phyloP scores from a whole-genome alignment of 2,113 vertebrate genomes.

The Potamarius usumacintae region DNA sequence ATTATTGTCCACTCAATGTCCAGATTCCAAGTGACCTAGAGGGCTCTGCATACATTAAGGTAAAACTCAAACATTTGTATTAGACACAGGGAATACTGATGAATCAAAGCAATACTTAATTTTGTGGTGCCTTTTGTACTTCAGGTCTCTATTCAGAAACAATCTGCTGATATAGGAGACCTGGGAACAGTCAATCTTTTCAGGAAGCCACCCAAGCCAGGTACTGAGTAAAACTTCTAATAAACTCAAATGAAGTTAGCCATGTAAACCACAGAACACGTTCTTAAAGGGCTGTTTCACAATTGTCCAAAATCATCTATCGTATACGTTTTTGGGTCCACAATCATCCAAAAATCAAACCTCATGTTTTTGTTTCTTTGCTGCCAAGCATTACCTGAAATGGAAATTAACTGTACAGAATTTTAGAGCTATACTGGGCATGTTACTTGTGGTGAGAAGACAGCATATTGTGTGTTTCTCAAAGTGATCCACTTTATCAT shows the following conservation, averaged over 20 bases:
- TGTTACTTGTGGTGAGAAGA: no score
- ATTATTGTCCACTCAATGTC: constrained; percentile 94
- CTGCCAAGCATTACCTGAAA: no score
- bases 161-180: constrained; percentile 94
- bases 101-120: neutral
- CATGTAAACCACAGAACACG: neutral
- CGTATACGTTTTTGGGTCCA: no score
- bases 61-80: constrained; percentile 49
- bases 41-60: constrained; percentile 96
- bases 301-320: no score
- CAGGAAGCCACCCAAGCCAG: constrained; percentile 83
- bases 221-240: constrained; percentile 62
- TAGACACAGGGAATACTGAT: neutral
- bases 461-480: no score
- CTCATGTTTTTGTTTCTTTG: no score
- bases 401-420: no score
- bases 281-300: neutral
- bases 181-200: constrained; percentile 93
- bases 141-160: constrained; percentile 97
- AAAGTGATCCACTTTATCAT: no score
- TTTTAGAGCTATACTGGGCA: no score
- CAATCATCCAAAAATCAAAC: no score
- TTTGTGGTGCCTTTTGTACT: constrained; percentile 5
- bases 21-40: constrained; percentile 97
- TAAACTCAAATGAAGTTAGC: neutral